Percentiles rank a stretch among this genome's conserved stretches.
phyloP scores from a whole-genome alignment of 2,888 invertebrate genomes.

The Eurytoma californica region DNA sequence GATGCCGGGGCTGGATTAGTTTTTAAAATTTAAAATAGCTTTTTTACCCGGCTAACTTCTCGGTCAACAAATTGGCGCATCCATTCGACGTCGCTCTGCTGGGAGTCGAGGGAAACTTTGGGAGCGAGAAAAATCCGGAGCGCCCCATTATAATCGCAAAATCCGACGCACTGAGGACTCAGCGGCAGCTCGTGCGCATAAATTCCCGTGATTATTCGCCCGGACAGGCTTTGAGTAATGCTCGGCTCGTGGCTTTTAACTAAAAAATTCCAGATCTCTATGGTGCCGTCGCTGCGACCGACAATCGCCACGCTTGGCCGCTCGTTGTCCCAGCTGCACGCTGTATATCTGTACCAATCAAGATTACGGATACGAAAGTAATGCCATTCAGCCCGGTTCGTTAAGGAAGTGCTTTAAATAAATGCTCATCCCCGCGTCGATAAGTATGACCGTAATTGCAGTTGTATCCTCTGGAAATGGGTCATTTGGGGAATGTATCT shows the following conservation, averaged over 20 bases:
- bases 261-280: slow-evolving; percentile 89
- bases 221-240: slow-evolving; percentile 75
- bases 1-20: not conserved
- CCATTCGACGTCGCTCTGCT: slow-evolving; percentile 73
- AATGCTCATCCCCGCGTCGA: no score
- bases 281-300: slow-evolving; percentile 83
- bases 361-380: no score
- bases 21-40: slow-evolving; percentile 35
- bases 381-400: no score
- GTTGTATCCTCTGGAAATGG: no score
- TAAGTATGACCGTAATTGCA: no score
- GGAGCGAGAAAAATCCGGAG: slow-evolving; percentile 81
- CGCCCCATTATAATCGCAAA: slow-evolving; percentile 83
- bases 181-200: slow-evolving; percentile 79
- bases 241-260: slow-evolving; percentile 82
- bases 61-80: slow-evolving; percentile 65
- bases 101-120: slow-evolving; percentile 76
- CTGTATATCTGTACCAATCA: slow-evolving; percentile 76
- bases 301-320: slow-evolving; percentile 85
- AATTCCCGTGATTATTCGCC: slow-evolving; percentile 79
- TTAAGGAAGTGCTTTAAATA: no score
- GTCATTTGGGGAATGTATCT: no score
- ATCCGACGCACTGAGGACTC: slow-evolving; percentile 80
- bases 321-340: slow-evolving; percentile 85
- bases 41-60: slow-evolving; percentile 64